Conservation (phyloP, 2,797 vertebrate species). For the Sebastes ruberrimus region DNA sequence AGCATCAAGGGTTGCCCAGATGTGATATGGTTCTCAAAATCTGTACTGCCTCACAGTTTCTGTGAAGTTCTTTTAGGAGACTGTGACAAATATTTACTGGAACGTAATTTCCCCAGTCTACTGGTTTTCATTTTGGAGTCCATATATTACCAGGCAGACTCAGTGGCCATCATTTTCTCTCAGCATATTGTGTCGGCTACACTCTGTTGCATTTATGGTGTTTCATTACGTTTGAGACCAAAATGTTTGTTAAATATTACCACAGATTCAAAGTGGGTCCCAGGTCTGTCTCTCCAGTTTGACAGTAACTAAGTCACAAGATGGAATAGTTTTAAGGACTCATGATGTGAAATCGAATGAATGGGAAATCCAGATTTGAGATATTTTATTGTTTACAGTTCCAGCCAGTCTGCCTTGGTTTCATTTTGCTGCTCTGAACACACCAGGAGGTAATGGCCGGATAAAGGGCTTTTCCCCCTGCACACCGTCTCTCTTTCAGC, state of each 20-base stretch:
- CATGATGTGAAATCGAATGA: background rate
- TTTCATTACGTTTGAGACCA: background rate
- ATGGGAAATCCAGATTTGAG: background rate
- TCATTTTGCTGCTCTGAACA: constrained; percentile 42
- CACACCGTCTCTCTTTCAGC: constrained; percentile 35
- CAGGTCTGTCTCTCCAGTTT: background rate
- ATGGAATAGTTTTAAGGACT: background rate
- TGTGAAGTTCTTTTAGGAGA: background rate
- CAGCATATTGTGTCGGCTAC: background rate
- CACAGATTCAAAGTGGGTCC: background rate
- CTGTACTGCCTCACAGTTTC: background rate
- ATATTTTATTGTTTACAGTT: background rate
- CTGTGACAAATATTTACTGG: background rate
- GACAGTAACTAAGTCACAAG: background rate
- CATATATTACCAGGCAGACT: background rate
- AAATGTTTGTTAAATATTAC: background rate
- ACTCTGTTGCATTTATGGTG: background rate
- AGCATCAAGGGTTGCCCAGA: background rate
- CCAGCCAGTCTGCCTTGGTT: constrained; percentile 36
- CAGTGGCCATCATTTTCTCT: background rate
- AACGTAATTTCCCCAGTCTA: background rate
- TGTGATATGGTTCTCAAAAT: background rate
- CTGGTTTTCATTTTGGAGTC: background rate
- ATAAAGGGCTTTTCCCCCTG: constrained; percentile 36
- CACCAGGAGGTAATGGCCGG: constrained; percentile 47